Percentiles rank a stretch among this genome's conserved stretches.
These are phyloP conservation scores for Ips typographus DNA, from an alignment of 1,140 invertebrate species.

Conservation along the genomic window DNA sequence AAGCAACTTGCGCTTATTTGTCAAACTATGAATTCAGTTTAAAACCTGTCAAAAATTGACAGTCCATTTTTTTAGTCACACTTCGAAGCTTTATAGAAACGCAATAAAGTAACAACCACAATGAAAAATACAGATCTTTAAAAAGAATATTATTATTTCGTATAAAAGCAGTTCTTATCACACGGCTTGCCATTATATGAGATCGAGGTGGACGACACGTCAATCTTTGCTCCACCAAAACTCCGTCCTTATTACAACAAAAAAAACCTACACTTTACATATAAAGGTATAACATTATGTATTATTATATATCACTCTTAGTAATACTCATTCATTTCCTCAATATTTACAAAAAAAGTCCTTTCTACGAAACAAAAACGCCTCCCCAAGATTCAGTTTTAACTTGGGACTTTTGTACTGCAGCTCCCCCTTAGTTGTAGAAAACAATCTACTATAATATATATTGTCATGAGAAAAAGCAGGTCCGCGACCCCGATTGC, in stretches of 20 bases:
- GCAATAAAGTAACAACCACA: slow-evolving; percentile 32
- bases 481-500: background rate
- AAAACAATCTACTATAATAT: background rate
- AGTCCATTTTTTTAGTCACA: too few species aligned
- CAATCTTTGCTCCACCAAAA: slow-evolving; percentile 19
- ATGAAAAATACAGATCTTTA: slow-evolving; percentile 52
- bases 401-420: background rate
- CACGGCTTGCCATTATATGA: slow-evolving; percentile 42
- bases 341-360: slow-evolving; percentile 26
- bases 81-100: background rate
- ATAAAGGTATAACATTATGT: background rate
- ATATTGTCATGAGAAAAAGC: slow-evolving; percentile 15
- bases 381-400: background rate
- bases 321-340: slow-evolving; percentile 48
- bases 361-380: background rate
- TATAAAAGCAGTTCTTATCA: slow-evolving; percentile 53
- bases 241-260: slow-evolving; percentile 38
- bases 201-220: slow-evolving; percentile 46
- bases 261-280: slow-evolving; percentile 28
- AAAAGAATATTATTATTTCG: slow-evolving; percentile 39
- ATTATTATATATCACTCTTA: slow-evolving; percentile 44
- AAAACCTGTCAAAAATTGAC: too few species aligned
- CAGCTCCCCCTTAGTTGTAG: background rate
- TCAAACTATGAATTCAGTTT: too few species aligned
- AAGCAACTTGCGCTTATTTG: too few species aligned